Conservation (phyloP, 2,113 vertebrate species). For the Casuarius casuarius region DNA sequence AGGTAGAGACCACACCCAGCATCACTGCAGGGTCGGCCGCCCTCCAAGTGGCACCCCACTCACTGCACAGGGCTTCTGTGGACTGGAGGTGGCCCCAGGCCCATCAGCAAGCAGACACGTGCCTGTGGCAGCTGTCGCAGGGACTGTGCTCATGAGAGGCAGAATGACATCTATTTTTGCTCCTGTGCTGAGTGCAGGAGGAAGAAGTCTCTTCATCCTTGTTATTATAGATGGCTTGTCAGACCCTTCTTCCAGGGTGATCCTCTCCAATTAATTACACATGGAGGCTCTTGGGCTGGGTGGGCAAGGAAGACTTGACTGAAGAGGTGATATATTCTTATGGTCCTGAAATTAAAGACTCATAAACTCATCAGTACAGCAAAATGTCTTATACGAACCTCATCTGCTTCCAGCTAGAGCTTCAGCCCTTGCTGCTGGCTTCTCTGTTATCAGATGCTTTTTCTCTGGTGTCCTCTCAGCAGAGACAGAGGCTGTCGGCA, state of each 20-base stretch:
- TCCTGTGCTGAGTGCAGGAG: neutral
- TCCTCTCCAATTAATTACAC: neutral
- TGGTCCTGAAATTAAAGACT: neutral
- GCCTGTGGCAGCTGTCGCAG: fast-evolving
- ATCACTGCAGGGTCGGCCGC: neutral
- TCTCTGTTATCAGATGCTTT: neutral
- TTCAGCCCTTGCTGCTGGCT: neutral
- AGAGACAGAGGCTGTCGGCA: neutral
- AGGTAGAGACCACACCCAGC: neutral
- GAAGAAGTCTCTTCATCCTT: neutral
- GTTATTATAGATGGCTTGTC: neutral
- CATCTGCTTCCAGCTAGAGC: slow-evolving; percentile 11
- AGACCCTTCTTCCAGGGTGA: neutral
- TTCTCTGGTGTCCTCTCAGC: neutral
- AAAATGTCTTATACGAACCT: slow-evolving; percentile 20
- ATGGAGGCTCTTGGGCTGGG: neutral
- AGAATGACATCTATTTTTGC: neutral
- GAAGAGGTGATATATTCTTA: neutral
- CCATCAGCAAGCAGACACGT: neutral
- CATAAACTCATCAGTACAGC: neutral
- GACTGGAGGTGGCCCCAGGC: neutral
- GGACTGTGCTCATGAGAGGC: fast-evolving
- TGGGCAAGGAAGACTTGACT: neutral
- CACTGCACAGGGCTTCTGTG: neutral
- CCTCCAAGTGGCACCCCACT: neutral